Base-by-base conservation (phyloP, 2,797 vertebrate species). In the Cygnus olor region DNA sequence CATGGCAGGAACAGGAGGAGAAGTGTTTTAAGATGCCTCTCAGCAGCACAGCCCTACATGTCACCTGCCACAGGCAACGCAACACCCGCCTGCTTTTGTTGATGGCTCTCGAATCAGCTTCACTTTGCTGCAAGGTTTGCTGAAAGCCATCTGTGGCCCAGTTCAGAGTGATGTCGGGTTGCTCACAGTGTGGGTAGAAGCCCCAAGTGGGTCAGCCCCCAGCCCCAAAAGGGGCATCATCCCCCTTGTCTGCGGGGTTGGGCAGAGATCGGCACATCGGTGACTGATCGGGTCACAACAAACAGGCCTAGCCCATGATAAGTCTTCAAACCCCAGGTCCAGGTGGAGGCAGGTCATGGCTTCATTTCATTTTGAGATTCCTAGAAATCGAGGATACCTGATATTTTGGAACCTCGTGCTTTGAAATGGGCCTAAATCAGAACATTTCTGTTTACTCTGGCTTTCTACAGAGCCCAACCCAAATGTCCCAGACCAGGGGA, bases 41-140 rank as follows among this genome's bases (percentile, higher is more conserved):
- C 73, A 8, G 20, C 53, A 24, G 17, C 61, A 38, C n/a, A 80
- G 38, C 14, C 57, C 47, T 45, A 11, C 7, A 3, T 28, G 3
- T 20, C 54, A 11, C 51, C 81, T 25, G 42, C 44, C 19, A 0
- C 0, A 15, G 49, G 25, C 32, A 64, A 14, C 0, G 0, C 13
- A 3, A 18, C 71, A 14, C 80, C 51, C 47, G 1, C 61, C 36
- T 30, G 36, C 73, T 65, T 40, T 2, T 3, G 36, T 17, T 58
- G 77, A 7, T 11, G 45, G 47, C 4, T 73, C 36, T 45, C 3
- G 0, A 32, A 56, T 38, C 3, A 3, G 11, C 36, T 36, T 3
- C 15, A 60, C 27, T 4, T 82, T 4, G 0, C 30, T 2, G 14
- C 11, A 9, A 6, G 4, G 18, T 60, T 68, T 78, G 30, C 57